Percentiles rank a stretch among this genome's conserved stretches.
Evolutionary conservation across 2,888 invertebrate genomes (phyloP).

Genomic region (Tethea ocularis): DNA sequence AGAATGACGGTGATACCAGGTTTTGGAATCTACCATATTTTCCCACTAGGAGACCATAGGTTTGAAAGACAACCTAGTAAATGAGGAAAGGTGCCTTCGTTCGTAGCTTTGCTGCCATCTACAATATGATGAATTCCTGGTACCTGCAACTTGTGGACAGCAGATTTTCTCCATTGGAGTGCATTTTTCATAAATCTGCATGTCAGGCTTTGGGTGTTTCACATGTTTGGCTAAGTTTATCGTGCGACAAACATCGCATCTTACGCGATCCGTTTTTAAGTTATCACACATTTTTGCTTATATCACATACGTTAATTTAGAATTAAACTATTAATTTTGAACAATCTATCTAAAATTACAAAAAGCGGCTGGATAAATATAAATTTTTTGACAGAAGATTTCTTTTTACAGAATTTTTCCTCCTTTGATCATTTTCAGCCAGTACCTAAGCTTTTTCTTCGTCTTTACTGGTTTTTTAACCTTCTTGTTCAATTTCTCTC

Average conservation of each 20-base stretch:
- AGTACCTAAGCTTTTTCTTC: not conserved
- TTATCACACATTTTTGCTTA: conserved; percentile 59
- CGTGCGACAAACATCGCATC: conserved; percentile 71
- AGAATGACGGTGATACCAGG: not conserved
- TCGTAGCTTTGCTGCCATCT: not conserved
- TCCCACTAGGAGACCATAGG: not conserved
- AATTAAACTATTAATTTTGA: conserved; percentile 10
- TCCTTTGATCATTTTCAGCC: not conserved
- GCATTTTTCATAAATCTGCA: conserved; percentile 74
- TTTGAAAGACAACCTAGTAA: not conserved
- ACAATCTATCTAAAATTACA: not conserved
- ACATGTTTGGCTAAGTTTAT: conserved; percentile 70
- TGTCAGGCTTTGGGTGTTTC: conserved; percentile 63
- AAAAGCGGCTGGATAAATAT: not conserved
- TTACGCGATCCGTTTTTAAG: conserved; percentile 44
- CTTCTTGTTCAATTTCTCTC: no score
- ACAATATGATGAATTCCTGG: not conserved
- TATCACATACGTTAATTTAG: conserved; percentile 6
- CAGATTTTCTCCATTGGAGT: conserved; percentile 48
- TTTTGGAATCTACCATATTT: not conserved
- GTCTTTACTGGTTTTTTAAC: not conserved
- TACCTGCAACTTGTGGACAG: conserved; percentile 57
- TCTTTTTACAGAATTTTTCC: not conserved
- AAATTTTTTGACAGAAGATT: not conserved
- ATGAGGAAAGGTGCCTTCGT: not conserved